phyloP scores from a whole-genome alignment of 2,888 invertebrate genomes.

The Torymus aiolomorphi region DNA sequence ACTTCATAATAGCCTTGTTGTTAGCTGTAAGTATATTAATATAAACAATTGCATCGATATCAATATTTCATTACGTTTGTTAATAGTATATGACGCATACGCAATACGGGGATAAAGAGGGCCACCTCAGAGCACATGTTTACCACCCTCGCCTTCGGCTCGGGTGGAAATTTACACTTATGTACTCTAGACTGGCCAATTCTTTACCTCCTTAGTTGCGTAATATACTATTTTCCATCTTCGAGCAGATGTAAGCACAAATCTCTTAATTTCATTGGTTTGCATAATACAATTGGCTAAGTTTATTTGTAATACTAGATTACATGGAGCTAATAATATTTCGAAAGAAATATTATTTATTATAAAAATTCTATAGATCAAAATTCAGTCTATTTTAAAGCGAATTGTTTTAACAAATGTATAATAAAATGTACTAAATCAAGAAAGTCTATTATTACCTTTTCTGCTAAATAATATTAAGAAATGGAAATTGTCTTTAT shows the following conservation, averaged over 20 bases:
- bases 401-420: background rate
- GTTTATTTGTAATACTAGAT: no score
- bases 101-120: no score
- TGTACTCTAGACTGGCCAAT: no score
- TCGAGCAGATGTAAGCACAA: background rate
- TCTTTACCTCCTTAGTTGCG: no score
- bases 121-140: no score
- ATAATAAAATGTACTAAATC: slow-evolving; percentile 7
- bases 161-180: no score
- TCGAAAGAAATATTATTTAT: no score
- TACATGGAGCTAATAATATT: no score
- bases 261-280: slow-evolving; percentile 7
- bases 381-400: no score
- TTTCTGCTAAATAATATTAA: slow-evolving; percentile 4
- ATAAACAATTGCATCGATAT: slow-evolving; percentile 43
- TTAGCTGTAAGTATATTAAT: slow-evolving; percentile 44
- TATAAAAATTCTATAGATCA: no score
- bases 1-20: slow-evolving; percentile 41
- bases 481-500: background rate
- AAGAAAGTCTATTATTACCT: slow-evolving; percentile 3
- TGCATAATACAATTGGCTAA: background rate
- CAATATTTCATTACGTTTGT: slow-evolving; percentile 45
- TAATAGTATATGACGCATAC: no score
- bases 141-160: no score
- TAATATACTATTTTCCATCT: slow-evolving; percentile 4